phyloP scores from a whole-genome alignment of 2,113 vertebrate species.

The Tiliqua scincoides region DNA sequence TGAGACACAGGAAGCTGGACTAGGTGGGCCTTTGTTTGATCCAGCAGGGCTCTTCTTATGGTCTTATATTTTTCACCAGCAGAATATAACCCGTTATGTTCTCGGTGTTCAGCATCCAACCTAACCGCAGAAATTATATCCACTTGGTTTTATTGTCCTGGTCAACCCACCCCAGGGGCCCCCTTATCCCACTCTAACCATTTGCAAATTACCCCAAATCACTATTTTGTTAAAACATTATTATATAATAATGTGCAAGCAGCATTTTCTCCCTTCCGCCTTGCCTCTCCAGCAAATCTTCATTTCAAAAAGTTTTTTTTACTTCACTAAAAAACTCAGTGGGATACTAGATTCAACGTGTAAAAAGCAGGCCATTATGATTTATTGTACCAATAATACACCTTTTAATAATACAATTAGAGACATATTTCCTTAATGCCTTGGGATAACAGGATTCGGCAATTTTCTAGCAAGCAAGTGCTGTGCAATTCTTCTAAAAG shows the following conservation, averaged over 20 bases:
- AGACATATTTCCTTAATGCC: background rate
- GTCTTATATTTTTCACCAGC: too few relatives aligned
- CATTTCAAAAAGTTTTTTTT: accelerated
- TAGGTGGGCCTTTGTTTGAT: too few relatives aligned
- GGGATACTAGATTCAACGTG: conserved; percentile 5
- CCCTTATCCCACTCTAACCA: background rate
- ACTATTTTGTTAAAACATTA: background rate
- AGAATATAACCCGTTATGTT: too few relatives aligned
- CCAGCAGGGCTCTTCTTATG: too few relatives aligned
- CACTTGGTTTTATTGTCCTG: background rate
- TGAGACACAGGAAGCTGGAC: too few relatives aligned
- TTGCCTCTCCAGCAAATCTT: background rate
- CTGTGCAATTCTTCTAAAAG: background rate
- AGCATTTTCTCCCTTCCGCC: background rate
- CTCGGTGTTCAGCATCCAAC: background rate
- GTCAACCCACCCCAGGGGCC: too few relatives aligned
- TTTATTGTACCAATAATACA: background rate
- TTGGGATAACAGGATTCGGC: conserved; percentile 17
- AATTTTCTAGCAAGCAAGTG: conserved; percentile 21
- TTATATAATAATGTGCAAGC: background rate
- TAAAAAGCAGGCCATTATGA: background rate
- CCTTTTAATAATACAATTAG: conserved; percentile 40
- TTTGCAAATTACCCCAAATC: background rate
- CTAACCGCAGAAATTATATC: background rate
- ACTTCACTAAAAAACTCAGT: background rate